Evolutionary conservation across 2,113 vertebrate species (phyloP), one percentile per base, ranked within the genome.

Genomic region (Fregata magnificens): DNA sequence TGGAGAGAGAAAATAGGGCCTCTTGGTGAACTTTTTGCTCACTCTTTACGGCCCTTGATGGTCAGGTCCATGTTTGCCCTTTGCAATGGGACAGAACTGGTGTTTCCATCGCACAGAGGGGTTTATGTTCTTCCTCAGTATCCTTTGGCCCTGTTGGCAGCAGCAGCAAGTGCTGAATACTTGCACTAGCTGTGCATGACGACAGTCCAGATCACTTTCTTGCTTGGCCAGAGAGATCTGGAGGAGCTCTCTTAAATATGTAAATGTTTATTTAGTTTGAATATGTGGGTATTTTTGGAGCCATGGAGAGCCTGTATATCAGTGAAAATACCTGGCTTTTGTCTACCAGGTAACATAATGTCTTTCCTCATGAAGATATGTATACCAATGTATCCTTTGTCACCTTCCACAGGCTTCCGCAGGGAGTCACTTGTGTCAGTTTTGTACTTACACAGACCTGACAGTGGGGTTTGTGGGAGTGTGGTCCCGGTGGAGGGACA

Each of bases 171-270:
- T 55, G 49, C 62, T 56, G 59, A 78, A 52, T 29, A 15, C 32
- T 67, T 66, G 50, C 34, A 2, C 10, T 80, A 2, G 56, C 50
- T 90, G n/a, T 28, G 31, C 1, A 0, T 61, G 36, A 47, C 2
- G 3, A 21, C 42, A 79, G 34, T n/a, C 11, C 16, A 40, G 19
- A 65, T 61, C 24, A 29, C 14, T 44, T 66, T 36, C 65, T 72
- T 63, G 6, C 19, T 69, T 70, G 58, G 42, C n/a, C 44, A 65
- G 58, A 74, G 32, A 52, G 26, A 55, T 50, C 31, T 86, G 38
- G 45, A 67, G 22, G 24, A 78, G 12, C 31, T 53, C 40, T 63
- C 52, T 86, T 86, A 69, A 85, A 83, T 63, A 38, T 36, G 49
- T n/a, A 52, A 83, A 45, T 50, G 34, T 42, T 66, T 74, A 13